Percentiles rank a stretch among this genome's conserved stretches.
phyloP scores from a whole-genome alignment of 2,888 invertebrate species.

The Caenorhabditis auriculariae region DNA sequence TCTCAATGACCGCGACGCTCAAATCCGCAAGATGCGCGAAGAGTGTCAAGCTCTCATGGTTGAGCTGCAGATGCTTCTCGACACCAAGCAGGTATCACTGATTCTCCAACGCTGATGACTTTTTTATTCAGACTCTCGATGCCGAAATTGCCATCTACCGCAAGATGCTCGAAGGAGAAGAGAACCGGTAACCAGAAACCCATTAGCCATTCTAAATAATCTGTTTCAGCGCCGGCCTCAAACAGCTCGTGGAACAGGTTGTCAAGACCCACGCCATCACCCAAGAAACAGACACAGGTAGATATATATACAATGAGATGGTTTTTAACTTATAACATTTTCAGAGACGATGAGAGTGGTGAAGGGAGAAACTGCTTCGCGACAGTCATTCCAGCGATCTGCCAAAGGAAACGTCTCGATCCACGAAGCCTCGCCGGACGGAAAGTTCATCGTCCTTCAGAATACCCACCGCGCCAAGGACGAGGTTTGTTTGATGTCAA shows the following conservation, averaged over 20 bases:
- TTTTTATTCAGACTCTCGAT: conserved; percentile 64
- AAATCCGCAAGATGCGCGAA: conserved; percentile 64
- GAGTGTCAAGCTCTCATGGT: conserved; percentile 66
- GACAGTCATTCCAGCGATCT: conserved; percentile 68
- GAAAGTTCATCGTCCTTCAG: conserved; percentile 67
- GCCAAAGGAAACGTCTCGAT: conserved; percentile 68
- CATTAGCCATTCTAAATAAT: no score
- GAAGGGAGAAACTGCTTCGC: conserved; percentile 67
- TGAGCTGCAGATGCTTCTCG: conserved; percentile 65
- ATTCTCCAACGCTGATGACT: conserved; percentile 18
- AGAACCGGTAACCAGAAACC: no score
- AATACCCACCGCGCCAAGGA: conserved; percentile 67
- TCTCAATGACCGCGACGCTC: conserved; percentile 63
- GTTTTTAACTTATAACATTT: conserved; percentile 3
- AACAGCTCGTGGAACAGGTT: conserved; percentile 63
- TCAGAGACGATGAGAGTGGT: conserved; percentile 58
- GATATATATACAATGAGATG: neutral
- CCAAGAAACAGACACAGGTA: conserved; percentile 58
- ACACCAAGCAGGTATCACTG: conserved; percentile 65
- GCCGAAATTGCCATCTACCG: conserved; percentile 70
- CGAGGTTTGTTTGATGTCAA: conserved; percentile 46
- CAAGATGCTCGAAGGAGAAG: conserved; percentile 69
- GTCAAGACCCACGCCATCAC: conserved; percentile 61
- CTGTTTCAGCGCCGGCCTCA: conserved; percentile 63
- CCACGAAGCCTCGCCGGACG: conserved; percentile 66